Base-by-base conservation (phyloP, 1,140 invertebrate genomes). In the Drosophila takahashii region DNA sequence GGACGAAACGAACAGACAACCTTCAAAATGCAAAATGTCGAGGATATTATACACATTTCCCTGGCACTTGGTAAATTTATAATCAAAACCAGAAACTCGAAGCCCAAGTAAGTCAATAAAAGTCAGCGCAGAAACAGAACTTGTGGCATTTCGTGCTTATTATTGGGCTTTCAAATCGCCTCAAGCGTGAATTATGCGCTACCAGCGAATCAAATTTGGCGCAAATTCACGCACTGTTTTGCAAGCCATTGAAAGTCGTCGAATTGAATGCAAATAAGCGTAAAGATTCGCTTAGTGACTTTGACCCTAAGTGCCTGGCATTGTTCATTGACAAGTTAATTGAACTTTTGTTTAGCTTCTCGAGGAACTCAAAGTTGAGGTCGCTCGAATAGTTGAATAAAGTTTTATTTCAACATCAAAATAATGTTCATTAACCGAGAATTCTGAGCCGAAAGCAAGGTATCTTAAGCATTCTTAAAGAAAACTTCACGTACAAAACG, bases 171-270 rank as follows among this genome's bases (percentile, higher is more conserved):
- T 86, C 79, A 87, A 83, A 79, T 79, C 83, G 79, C 75, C 79
- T 89, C 79, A 87, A 87, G 83, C 83, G 87, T 87, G 83, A 87
- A 87, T 87, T 87, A 87, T 87, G 79, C 75, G 71, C 75, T 71
- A 77, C 76, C 53, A 75, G 57, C 48, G 65, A 71, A 70, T 71
- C 67, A 57, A 71, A 70, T 70, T 70, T 71, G 51, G 32, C 64
- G 36, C 41, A 37, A 71, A 52, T 72, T 72, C 47, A 51, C 39
- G 39, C 34, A 36, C 16, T 61, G 56, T 60, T 71, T 79, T 81
- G 81, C 64, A 62, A 65, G 65, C 65, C 67, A 71, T 83, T 66
- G 79, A 87, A 81, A 81, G 65, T 69, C 66, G 41, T 58, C 54
- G 78, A 69, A 86, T 77, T 79, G 79, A 89, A 89, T 77, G 79